Evolutionary conservation across 2,888 invertebrate species (phyloP).

Genomic region (Copidosoma aretas): DNA sequence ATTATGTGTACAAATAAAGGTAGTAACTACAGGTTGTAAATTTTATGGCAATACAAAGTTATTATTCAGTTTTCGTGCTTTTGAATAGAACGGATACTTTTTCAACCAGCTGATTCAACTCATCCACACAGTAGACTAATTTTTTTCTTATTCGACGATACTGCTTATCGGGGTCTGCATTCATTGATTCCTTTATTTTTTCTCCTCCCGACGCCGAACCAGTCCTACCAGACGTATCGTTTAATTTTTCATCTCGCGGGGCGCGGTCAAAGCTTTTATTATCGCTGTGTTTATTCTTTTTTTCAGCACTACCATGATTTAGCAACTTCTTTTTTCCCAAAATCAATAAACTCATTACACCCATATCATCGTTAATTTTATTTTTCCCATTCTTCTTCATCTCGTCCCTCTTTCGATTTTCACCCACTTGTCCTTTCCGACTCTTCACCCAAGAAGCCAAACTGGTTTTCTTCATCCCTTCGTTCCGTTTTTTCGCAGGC

Average conservation of each 20-base stretch:
- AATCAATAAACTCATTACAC: not conserved
- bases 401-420: not conserved
- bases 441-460: not conserved
- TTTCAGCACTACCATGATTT: not conserved
- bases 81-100: slow-evolving; percentile 41
- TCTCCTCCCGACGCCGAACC: too few species aligned
- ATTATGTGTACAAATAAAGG: too few species aligned
- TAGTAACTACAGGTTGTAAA: too few species aligned
- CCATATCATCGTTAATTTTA: not conserved
- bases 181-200: not conserved
- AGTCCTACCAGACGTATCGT: too few species aligned
- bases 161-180: not conserved
- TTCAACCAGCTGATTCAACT: slow-evolving; percentile 46
- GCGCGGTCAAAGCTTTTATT: slow-evolving; percentile 21
- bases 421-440: not conserved
- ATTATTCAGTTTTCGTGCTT: not conserved
- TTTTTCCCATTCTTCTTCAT: not conserved
- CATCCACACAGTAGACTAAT: slow-evolving; percentile 38
- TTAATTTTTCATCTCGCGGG: not conserved
- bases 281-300: not conserved
- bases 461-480: slow-evolving; percentile 5
- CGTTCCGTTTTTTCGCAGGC: not conserved
- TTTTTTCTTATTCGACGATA: slow-evolving; percentile 32
- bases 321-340: not conserved
- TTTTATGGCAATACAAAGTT: too few species aligned